Conservation (phyloP, 2,888 invertebrate species). For the Eupithecia subumbrata region DNA sequence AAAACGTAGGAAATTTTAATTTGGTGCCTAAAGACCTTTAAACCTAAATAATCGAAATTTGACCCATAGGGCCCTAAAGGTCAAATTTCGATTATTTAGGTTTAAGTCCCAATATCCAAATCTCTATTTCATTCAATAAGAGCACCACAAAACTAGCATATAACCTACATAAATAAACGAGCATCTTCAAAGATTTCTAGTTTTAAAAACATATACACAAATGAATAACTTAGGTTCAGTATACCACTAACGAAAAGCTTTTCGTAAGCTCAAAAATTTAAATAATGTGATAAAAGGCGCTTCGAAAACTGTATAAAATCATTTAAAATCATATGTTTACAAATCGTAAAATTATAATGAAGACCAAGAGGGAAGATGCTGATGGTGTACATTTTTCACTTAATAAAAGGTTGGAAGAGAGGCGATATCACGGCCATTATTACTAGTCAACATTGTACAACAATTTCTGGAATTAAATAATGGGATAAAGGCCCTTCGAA, state of each 20-base stretch:
- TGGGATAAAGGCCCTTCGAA: no score
- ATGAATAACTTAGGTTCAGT: background rate
- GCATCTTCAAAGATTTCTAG: background rate
- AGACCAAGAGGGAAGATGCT: background rate
- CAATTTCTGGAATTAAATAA: no score
- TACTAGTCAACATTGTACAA: background rate
- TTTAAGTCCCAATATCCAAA: background rate
- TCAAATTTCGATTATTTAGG: background rate
- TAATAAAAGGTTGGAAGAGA: background rate
- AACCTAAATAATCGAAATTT: no score
- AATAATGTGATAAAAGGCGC: background rate
- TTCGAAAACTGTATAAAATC: background rate
- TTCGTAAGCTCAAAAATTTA: background rate
- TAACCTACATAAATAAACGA: background rate
- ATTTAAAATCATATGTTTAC: background rate
- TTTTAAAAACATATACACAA: background rate
- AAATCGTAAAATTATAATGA: background rate
- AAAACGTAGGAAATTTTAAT: background rate
- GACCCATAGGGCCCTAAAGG: no score
- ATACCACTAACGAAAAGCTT: background rate
- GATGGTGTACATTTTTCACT: background rate
- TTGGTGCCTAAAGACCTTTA: background rate
- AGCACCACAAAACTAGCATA: background rate
- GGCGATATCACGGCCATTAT: background rate
- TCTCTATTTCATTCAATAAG: background rate